These are phyloP conservation scores for Drosophila meridiana DNA, from an alignment of 2,888 invertebrate species.

Conservation along the genomic window DNA sequence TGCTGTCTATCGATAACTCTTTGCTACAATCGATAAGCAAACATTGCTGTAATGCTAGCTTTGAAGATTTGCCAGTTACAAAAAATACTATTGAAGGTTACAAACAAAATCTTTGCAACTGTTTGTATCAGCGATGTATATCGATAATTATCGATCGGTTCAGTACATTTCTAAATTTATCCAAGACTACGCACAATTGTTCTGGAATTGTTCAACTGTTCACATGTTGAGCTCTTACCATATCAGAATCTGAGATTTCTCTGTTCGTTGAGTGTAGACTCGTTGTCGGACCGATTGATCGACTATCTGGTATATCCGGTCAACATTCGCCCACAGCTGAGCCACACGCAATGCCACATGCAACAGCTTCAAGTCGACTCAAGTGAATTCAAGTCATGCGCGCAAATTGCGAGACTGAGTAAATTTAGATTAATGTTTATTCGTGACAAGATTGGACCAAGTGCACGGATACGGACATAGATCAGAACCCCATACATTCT, in stretches of 20 bases:
- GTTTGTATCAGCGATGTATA: not conserved
- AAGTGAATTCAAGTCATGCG: constrained; percentile 26
- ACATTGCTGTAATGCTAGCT: not conserved
- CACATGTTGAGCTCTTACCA: not conserved
- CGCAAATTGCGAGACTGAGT: constrained; percentile 15
- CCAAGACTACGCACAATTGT: not conserved
- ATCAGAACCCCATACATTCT: constrained; percentile 26
- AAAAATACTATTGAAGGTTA: too few relatives aligned
- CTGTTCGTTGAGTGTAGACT: not conserved
- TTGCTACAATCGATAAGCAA: not conserved
- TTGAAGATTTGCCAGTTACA: too few relatives aligned
- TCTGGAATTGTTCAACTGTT: not conserved
- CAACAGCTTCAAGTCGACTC: not conserved
- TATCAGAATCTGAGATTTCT: not conserved
- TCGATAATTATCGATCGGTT: not conserved
- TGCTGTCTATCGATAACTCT: not conserved
- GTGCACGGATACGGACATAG: constrained; percentile 38
- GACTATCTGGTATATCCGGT: constrained; percentile 8
- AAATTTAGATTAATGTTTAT: constrained; percentile 12
- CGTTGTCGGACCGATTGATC: constrained; percentile 3
- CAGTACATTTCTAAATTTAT: not conserved
- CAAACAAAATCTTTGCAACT: too few relatives aligned
- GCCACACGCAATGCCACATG: constrained; percentile 28
- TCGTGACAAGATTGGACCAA: constrained; percentile 76
- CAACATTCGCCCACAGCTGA: constrained; percentile 25